These are phyloP conservation scores for Agrenia bidenticulata DNA, from an alignment of 2,888 invertebrate species.

Conservation along the genomic window DNA sequence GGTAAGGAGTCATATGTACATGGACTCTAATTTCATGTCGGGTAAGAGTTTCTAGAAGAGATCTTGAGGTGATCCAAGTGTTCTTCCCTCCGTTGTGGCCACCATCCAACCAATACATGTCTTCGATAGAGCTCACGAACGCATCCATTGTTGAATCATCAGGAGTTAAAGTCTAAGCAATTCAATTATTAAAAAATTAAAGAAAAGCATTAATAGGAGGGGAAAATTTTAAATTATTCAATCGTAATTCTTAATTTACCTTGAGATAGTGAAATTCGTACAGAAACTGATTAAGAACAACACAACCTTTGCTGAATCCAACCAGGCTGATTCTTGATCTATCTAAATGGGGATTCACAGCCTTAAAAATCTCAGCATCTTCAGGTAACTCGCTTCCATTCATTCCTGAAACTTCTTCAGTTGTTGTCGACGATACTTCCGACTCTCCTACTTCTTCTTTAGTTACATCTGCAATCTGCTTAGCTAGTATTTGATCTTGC, in stretches of 20 bases:
- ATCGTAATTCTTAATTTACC: no score
- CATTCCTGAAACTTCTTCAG: not conserved
- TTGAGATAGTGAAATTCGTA: slow-evolving; percentile 78
- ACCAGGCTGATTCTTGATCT: slow-evolving; percentile 66
- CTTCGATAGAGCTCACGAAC: slow-evolving; percentile 68
- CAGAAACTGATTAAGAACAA: slow-evolving; percentile 86
- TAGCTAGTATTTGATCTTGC: slow-evolving; percentile 16
- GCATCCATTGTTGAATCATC: slow-evolving; percentile 65
- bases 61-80: slow-evolving; percentile 80
- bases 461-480: slow-evolving; percentile 7
- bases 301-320: slow-evolving; percentile 91
- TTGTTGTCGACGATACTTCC: slow-evolving; percentile 12
- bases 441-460: slow-evolving; percentile 19
- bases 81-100: slow-evolving; percentile 85
- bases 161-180: slow-evolving; percentile 62
- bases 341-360: slow-evolving; percentile 57
- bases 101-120: slow-evolving; percentile 71
- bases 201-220: not conserved
- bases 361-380: slow-evolving; percentile 11
- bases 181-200: not conserved
- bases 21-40: slow-evolving; percentile 69
- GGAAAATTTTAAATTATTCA: slow-evolving; percentile 1
- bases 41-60: slow-evolving; percentile 71
- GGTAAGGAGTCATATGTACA: slow-evolving; percentile 88
- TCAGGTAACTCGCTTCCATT: slow-evolving; percentile 12